Evolutionary conservation across 2,888 invertebrate species (phyloP), one percentile per base, ranked within the genome.

Genomic region (Serrognathus titanus): DNA sequence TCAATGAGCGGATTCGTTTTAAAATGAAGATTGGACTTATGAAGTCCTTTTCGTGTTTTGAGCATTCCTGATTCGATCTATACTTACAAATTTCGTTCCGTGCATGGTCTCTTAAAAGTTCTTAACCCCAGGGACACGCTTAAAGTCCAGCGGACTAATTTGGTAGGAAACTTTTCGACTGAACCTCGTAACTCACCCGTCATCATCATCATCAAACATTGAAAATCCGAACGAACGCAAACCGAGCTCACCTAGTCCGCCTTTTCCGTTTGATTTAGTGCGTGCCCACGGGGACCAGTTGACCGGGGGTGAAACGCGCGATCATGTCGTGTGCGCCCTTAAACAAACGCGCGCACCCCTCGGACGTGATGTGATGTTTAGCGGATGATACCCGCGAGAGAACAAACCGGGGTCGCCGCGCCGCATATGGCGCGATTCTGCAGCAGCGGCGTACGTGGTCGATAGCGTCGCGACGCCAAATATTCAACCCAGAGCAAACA

Each of bases 261-360:
- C 41, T 40, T 51, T 24, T 51, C 51, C 13, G 40, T 41, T 43
- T 51, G 51, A 51, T 51, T 51, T 51, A 51, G 43, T 11, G 43
- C 43, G 5, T 24, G 31, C 43, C 51, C 51, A 35, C 24, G 11
- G 51, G 43, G 51, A 51, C 51, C 41, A 51, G 51, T 51, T 51
- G 51, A 51, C 51, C 51, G 43, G 35, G 51, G 51, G 31, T 51
- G 41, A 43, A 51, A 43, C 43, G 41, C 38, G 12, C 37, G 11
- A 11, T 12, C 16, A 10, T 37, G 12, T 20, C 16, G 24, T 9
- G 38, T 11, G 16, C n/a, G 20, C 43, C 12, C 51, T 40, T 40
- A 40, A 40, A 40, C 12, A 43, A 13, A 43, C 43, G 20, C 43
- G 12, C 16, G 12, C 12, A 11, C 43, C 43, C 43, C 12, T 16